Evolutionary conservation across 1,140 invertebrate species (phyloP).

Genomic region (Amyelois transitella): DNA sequence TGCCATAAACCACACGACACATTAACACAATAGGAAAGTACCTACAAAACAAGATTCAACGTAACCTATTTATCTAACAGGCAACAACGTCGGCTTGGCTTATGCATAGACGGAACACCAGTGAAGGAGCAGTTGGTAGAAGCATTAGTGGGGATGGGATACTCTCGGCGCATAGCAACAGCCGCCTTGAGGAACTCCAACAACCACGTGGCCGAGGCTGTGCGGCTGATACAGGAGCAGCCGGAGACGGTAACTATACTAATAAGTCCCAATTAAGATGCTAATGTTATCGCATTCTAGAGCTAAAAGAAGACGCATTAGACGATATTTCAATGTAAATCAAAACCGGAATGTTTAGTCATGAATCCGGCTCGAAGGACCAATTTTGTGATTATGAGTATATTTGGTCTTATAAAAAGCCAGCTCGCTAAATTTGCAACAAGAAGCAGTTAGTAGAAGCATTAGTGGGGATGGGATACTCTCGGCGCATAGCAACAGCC

Average conservation of each 20-base stretch:
- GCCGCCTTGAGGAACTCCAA: slow-evolving; percentile 78
- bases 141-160: slow-evolving; percentile 80
- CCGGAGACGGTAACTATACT: slow-evolving; percentile 56
- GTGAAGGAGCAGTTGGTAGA: slow-evolving; percentile 45
- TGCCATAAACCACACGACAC: neutral
- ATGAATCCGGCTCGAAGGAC: no score
- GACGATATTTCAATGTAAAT: no score
- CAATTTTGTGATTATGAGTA: no score
- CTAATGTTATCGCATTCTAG: no score
- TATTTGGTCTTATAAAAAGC: no score
- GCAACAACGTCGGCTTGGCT: slow-evolving; percentile 25
- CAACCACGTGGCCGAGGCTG: slow-evolving; percentile 79
- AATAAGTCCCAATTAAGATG: no score
- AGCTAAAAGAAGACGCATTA: no score
- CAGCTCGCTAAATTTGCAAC: no score
- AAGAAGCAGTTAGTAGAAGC: slow-evolving; percentile 54
- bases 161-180: slow-evolving; percentile 70
- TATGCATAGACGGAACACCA: slow-evolving; percentile 31
- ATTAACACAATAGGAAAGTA: neutral
- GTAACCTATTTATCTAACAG: slow-evolving; percentile 13
- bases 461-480: slow-evolving; percentile 80
- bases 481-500: slow-evolving; percentile 67
- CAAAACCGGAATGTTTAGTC: no score
- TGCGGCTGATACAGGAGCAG: slow-evolving; percentile 78
- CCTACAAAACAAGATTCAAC: neutral